phyloP scores from a whole-genome alignment of 2,797 vertebrate genomes.

The Dipus sagitta region DNA sequence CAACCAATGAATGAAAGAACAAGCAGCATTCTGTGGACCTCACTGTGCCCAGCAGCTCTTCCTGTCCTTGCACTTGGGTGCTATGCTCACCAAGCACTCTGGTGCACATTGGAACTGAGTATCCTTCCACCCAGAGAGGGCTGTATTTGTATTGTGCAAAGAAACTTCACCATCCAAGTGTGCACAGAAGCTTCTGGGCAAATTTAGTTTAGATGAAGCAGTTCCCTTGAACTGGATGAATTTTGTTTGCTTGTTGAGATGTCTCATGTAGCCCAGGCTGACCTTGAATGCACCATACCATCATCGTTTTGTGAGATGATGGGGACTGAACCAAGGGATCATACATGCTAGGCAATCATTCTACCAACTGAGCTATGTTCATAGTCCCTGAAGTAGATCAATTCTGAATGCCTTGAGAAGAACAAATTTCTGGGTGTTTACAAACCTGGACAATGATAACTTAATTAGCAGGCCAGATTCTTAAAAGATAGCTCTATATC shows the following conservation, averaged over 20 bases:
- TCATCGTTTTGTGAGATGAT: too few relatives aligned
- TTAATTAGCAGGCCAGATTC: not conserved
- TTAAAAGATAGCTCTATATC: not conserved
- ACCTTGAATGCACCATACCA: too few relatives aligned
- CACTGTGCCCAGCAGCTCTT: not conserved
- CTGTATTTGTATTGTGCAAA: not conserved
- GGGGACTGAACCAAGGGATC: too few relatives aligned
- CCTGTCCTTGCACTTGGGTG: not conserved
- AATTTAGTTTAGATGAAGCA: slow-evolving; percentile 34
- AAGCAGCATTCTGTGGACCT: not conserved
- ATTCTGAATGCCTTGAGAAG: slow-evolving; percentile 13
- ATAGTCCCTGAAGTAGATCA: not conserved
- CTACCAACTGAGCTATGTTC: not conserved
- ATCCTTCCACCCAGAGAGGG: not conserved
- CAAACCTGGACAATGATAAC: not conserved
- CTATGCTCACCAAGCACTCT: not conserved
- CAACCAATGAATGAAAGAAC: slow-evolving; percentile 30
- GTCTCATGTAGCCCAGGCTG: too few relatives aligned
- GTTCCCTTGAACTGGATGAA: not conserved
- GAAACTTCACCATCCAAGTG: not conserved
- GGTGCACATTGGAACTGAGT: not conserved
- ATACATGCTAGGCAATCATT: not conserved
- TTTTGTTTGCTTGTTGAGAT: too few relatives aligned
- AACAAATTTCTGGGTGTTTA: slow-evolving; percentile 13
- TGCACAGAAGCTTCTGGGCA: slow-evolving; percentile 20